A percentile compares a stretch with the other conserved stretches of the same genome.
Evolutionary conservation across 2,888 invertebrate genomes (phyloP).

Genomic region (Amphimallon solstitiale): DNA sequence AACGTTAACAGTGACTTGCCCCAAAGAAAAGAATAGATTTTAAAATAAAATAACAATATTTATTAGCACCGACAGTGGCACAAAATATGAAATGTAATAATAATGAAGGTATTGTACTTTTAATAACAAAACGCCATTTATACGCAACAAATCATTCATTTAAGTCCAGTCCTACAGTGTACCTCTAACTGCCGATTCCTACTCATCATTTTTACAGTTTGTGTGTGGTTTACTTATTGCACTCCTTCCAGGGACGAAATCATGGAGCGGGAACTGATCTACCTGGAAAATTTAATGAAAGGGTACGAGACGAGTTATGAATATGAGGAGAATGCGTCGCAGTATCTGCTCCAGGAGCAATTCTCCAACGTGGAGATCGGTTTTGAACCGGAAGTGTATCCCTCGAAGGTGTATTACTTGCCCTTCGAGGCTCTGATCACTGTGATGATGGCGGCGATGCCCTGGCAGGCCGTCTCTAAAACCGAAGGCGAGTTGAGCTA

Average conservation of each 20-base stretch:
- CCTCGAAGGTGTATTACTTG: constrained; percentile 50
- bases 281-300: constrained; percentile 29
- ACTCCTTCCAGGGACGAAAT: constrained; percentile 21
- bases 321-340: neutral
- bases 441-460: constrained; percentile 53
- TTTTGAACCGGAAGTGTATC: constrained; percentile 38
- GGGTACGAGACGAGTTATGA: constrained; percentile 34
- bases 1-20: too few relatives aligned
- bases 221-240: too few relatives aligned
- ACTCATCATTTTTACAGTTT: too few relatives aligned
- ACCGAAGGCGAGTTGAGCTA: constrained; percentile 53
- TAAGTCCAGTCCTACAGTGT: too few relatives aligned
- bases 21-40: too few relatives aligned
- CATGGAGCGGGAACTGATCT: constrained; percentile 10
- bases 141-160: too few relatives aligned
- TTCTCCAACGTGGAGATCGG: constrained; percentile 47
- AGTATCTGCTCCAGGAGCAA: constrained; percentile 36
- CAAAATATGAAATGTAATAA: too few relatives aligned
- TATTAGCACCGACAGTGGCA: too few relatives aligned
- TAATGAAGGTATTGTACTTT: too few relatives aligned
- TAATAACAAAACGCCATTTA: too few relatives aligned
- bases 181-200: too few relatives aligned
- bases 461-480: constrained; percentile 55
- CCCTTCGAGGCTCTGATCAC: constrained; percentile 53
- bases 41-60: too few relatives aligned